A percentile compares a stretch with the other conserved stretches of the same genome.
Conservation (phyloP, 2,888 invertebrate species). For the Drosophila leonis region DNA sequence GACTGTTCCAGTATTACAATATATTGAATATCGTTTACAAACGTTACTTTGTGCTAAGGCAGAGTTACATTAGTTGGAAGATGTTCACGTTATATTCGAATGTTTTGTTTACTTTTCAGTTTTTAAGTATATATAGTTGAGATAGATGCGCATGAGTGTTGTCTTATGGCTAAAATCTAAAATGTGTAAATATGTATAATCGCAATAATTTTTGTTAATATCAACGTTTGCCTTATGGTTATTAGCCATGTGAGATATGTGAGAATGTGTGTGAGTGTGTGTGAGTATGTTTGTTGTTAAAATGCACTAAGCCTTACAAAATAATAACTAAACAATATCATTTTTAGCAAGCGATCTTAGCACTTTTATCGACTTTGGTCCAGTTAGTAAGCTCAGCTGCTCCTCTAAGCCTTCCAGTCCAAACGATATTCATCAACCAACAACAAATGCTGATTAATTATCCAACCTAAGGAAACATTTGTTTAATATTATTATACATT, state of each 20-base stretch:
- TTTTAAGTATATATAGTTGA: conserved; percentile 4
- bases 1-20: conserved; percentile 34
- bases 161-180: conserved; percentile 51
- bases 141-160: conserved; percentile 33
- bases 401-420: conserved; percentile 84
- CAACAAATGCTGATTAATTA: conserved; percentile 87
- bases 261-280: conserved; percentile 35
- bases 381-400: background rate
- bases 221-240: conserved; percentile 57
- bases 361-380: conserved; percentile 39
- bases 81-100: conserved; percentile 56
- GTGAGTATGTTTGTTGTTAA: conserved; percentile 25
- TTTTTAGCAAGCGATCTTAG: conserved; percentile 49
- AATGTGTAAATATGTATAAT: conserved; percentile 44
- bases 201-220: conserved; percentile 61
- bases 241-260: conserved; percentile 70
- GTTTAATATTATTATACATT: background rate
- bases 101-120: conserved; percentile 11
- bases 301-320: conserved; percentile 23
- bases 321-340: conserved; percentile 29
- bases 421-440: conserved; percentile 88
- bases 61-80: conserved; percentile 74
- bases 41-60: conserved; percentile 75
- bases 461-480: conserved; percentile 87
- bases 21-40: conserved; percentile 59